Evolutionary conservation across 2,113 vertebrate species (phyloP), one percentile per base, ranked within the genome.

Genomic region (Eolophus roseicapilla): DNA sequence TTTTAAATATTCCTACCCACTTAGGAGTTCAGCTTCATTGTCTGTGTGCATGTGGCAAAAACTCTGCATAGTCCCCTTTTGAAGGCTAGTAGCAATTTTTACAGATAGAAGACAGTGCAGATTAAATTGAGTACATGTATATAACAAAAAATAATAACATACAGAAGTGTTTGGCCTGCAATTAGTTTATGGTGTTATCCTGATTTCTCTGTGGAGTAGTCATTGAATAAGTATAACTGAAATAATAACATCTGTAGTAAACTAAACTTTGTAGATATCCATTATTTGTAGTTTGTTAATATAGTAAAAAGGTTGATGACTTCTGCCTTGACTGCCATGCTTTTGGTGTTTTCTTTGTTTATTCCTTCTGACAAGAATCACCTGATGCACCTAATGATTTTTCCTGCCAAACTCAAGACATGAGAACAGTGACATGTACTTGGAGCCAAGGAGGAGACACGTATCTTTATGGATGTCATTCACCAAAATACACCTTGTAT

Each of bases 381-480:
- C 97, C 98, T n/a, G 93, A 97, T 62, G 67, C 67, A 49, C 98
- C 98, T 77, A 65, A 84, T 62, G n/a, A 97, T 68, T 92, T 98
- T 89, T 97, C 88, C 50, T 98, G 98, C 92, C 92, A 98, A 86
- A 98, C 98, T 29, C 93, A 11, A 78, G 97, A 98, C 79, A 68
- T 98, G 55, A 90, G 59, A 82, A 96, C 7, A 31, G 28, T 98
- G 89, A 97, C 37, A 3, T 98, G 98, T 86, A 96, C 94, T 31
- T 98, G 98, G 98, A 83, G 52, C n/a, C 47, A 93, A 29, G 97
- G 95, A 80, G 12, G 10, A 31, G 53, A 93, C 29, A 97, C 95
- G 2, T 44, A 86, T 57, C 77, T 97, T 46, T 6, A 44, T 47
- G 19, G 50, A 10, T 3, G 0, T 3, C 8, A 84, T 75, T 47